Evolutionary conservation across 92 coral and sea anemone genomes (phyloP), one percentile per base, ranked within the genome.

Genomic region (Umimayanthus chanpuru): DNA sequence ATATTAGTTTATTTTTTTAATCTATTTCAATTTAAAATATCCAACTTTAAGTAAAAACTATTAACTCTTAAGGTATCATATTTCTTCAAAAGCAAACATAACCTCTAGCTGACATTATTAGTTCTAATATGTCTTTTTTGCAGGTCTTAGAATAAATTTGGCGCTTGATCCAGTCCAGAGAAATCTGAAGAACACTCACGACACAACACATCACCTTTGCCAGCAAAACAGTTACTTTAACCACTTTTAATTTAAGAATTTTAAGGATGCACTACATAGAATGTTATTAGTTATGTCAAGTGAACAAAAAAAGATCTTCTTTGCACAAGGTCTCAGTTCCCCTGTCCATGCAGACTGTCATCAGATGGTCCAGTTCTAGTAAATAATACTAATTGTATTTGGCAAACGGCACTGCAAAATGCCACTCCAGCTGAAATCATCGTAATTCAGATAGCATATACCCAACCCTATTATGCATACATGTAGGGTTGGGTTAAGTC

Each of bases 301-400:
- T 61, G 8, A 61, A 23, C 23, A 77, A 0, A 44, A 43, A 25
- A 6, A 2, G 20, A 41, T 25, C 30, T 41, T 77, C 65, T 16
- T 32, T 10, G 29, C 65, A 77, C 47, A 77, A 8, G 15, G 15
- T 28, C 28, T 44, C 65, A 47, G 81, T 77, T 47, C 64, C 36
- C 16, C 58, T 77, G 61, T 10, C 81, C 58, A 77, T 43, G 55
- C 81, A 77, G 39, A 28, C 49, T 77, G 81, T 77, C 58, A 53
- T 53, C 18, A 25, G 81, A 20, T 14, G 41, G 20, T 16, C 21
- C 16, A 23, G 8, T 43, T 7, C 15, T 39, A 39, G 55, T 2
- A 32, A 32, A 32, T 32, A 2, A 32, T 44, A 75, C 32, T 32
- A 38, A 39, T 1, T 18, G 23, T 28, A 36, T 29, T 14, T 26